phyloP scores from a whole-genome alignment of 2,888 invertebrate genomes.

The Cryptocephalus primarius region DNA sequence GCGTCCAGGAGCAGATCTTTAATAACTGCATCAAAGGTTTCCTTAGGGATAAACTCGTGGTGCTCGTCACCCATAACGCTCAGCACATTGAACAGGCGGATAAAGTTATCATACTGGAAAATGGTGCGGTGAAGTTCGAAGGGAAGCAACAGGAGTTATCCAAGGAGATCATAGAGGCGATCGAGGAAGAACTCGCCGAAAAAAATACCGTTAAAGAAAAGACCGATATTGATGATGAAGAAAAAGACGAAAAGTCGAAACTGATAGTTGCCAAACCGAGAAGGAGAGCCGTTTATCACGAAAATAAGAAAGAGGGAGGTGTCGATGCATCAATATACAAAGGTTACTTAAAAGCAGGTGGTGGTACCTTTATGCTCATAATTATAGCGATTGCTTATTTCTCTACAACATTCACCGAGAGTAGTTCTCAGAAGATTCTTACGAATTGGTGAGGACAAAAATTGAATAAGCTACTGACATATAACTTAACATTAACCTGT shows the following conservation, averaged over 20 bases:
- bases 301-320: conserved; percentile 22
- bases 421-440: conserved; percentile 20
- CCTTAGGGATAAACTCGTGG: conserved; percentile 26
- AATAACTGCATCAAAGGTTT: conserved; percentile 42
- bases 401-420: conserved; percentile 16
- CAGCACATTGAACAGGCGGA: conserved; percentile 27
- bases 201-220: conserved; percentile 3
- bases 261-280: conserved; percentile 5
- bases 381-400: conserved; percentile 19
- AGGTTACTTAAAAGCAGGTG: conserved; percentile 24
- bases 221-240: conserved; percentile 32
- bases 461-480: too few relatives aligned
- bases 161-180: conserved; percentile 13
- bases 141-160: conserved; percentile 13
- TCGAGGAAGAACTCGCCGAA: conserved; percentile 8
- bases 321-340: conserved; percentile 22
- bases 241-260: conserved; percentile 30
- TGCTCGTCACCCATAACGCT: conserved; percentile 36
- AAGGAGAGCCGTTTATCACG: conserved; percentile 19
- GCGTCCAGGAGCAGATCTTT: conserved; percentile 60
- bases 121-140: conserved; percentile 15
- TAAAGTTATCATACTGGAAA: conserved; percentile 34
- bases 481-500: background rate
- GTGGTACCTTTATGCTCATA: conserved; percentile 19
- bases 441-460: conserved; percentile 22